These are phyloP conservation scores for Oedothorax gibbosus DNA, from an alignment of 1,140 invertebrate genomes.

Conservation along the genomic window DNA sequence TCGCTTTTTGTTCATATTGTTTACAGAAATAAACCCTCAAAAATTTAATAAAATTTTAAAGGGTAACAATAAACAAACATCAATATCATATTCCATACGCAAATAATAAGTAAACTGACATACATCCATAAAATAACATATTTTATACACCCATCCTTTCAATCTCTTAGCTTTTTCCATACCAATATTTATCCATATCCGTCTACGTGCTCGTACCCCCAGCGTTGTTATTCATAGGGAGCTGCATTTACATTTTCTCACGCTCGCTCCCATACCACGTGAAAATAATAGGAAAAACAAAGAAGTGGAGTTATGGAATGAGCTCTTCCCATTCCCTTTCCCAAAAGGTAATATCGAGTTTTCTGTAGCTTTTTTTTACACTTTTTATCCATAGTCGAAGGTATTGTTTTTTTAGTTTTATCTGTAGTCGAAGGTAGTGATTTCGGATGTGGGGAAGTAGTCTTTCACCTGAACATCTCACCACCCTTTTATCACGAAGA, in stretches of 20 bases:
- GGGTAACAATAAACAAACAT: no score
- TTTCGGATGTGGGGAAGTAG: slow-evolving; percentile 28
- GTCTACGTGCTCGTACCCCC: neutral
- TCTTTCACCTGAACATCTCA: slow-evolving; percentile 23
- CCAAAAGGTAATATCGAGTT: slow-evolving; percentile 50
- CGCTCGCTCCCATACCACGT: neutral
- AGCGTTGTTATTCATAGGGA: slow-evolving; percentile 53
- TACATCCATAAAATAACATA: no score
- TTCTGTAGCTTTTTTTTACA: no score
- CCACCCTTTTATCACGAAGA: slow-evolving; percentile 32
- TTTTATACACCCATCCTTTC: no score
- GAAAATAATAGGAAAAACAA: neutral
- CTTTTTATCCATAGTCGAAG: no score
- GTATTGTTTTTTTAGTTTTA: slow-evolving; percentile 18
- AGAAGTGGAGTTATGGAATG: slow-evolving; percentile 35
- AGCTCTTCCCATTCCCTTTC: slow-evolving; percentile 26
- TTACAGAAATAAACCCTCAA: no score
- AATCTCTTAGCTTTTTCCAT: no score
- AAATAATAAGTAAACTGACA: no score
- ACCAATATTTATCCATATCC: no score
- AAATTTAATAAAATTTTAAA: no score
- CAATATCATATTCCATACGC: no score
- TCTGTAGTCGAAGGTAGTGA: slow-evolving; percentile 32
- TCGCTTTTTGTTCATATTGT: no score
- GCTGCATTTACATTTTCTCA: slow-evolving; percentile 51